Evolutionary conservation across 2,888 invertebrate genomes (phyloP), one percentile per base, ranked within the genome.

Genomic region (Microplitis manilae): DNA sequence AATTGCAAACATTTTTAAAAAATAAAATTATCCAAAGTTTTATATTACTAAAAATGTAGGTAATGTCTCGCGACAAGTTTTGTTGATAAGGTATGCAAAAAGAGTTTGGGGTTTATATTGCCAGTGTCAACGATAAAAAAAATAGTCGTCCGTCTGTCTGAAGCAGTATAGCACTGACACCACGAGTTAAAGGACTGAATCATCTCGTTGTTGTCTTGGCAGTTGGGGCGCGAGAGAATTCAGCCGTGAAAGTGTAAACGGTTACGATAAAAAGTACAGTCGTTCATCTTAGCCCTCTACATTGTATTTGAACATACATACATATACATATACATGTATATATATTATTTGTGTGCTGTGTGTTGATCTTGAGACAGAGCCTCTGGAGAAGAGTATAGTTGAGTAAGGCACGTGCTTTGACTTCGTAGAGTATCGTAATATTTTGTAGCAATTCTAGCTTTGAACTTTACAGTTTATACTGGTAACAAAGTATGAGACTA

Each of bases 211-310:
- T 50, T 50, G 50, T 50, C 50, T 50, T 50, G 50, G 50, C 13
- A 50, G 41, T n/a, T 20, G 65, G 67, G 15, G 65, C 65, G 59
- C 73, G 59, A 59, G 60, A 73, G 67, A 67, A 73, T 73, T 73
- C 67, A 73, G 73, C 73, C 59, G 73, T 73, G 73, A 73, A 73
- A 73, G 73, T 73, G 73, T 73, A 73, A 73, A 73, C 73, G 73
- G 59, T 50, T 15, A 73, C 50, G 73, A 73, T 73, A 73, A 73
- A 73, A 73, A 73, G 73, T 73, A 73, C 73, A 30, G 60, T 65
- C 73, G 73, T 73, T 73, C 73, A 73, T 73, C 73, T 73, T 73
- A 59, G 60, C 61, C 60, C 50, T 50, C 50, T 50, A 50, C 50
- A 50, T 50, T 50, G 50, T 50, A 50, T 50, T 50, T 50, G 50